A percentile compares a stretch with the other conserved stretches of the same genome.
Conservation (phyloP, 2,113 vertebrate genomes). For the Prunella fulvescens region DNA sequence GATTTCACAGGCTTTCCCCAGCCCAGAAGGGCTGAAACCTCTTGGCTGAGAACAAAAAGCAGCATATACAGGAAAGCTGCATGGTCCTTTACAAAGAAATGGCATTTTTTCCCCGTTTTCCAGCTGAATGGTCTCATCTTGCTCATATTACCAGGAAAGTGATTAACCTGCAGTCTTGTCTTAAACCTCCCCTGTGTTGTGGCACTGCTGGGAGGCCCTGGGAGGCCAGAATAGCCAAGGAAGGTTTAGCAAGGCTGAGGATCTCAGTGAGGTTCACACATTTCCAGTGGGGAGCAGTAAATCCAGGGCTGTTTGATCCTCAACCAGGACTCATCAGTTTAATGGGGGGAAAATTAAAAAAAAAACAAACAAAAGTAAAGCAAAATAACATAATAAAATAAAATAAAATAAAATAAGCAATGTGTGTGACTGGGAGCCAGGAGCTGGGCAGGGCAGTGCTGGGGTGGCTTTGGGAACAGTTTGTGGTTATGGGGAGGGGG, state of each 20-base stretch:
- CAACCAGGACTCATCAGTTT: neutral
- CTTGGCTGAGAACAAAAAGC: neutral
- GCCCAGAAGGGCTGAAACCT: neutral
- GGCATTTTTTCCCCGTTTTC: neutral
- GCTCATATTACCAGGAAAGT: neutral
- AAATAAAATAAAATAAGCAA: neutral
- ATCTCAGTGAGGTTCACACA: neutral
- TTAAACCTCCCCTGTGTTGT: neutral
- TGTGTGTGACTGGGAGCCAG: no score
- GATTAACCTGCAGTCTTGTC: neutral
- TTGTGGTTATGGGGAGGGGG: no score
- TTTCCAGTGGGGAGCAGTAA: neutral
- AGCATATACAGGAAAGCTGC: neutral
- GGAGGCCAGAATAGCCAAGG: neutral
- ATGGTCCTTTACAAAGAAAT: neutral
- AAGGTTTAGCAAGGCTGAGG: neutral
- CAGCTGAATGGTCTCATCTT: neutral
- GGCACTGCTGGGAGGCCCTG: neutral
- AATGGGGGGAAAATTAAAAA: neutral
- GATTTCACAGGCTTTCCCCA: neutral
- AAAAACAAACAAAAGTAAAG: neutral
- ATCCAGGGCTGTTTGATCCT: neutral
- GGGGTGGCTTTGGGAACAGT: no score
- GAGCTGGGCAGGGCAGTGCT: no score
- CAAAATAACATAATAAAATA: neutral